phyloP scores from a whole-genome alignment of 2,888 invertebrate species.

The Encarsia formosa region DNA sequence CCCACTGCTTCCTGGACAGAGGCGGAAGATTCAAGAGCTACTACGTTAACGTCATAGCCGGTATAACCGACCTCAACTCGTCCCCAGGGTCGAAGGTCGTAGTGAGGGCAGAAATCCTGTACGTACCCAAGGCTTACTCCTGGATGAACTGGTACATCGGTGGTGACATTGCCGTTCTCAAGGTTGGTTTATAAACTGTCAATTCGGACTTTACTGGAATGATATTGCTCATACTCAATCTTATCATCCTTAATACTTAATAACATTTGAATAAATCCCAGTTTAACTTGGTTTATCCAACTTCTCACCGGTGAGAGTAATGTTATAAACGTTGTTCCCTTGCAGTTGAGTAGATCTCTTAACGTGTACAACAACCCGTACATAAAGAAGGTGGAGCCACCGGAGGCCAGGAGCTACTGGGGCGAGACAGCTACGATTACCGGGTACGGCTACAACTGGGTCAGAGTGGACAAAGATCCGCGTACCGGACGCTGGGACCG shows the following conservation, averaged over 20 bases:
- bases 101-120: background rate
- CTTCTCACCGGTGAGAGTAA: no score
- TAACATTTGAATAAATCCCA: no score
- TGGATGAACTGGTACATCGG: slow-evolving; percentile 1
- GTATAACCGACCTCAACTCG: background rate
- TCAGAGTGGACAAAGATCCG: background rate
- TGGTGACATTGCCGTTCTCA: background rate
- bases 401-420: background rate
- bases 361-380: background rate
- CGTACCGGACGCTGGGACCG: no score
- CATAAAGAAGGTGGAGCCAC: background rate
- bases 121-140: background rate
- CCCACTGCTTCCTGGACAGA: slow-evolving; percentile 3
- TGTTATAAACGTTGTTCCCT: no score
- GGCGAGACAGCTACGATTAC: background rate
- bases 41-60: background rate
- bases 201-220: no score
- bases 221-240: no score
- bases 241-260: no score
- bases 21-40: background rate
- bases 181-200: background rate
- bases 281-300: no score
- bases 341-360: background rate
- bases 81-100: background rate
- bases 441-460: background rate